Evolutionary conservation across 1,140 invertebrate species (phyloP).

Genomic region (Drosophila subobscura): DNA sequence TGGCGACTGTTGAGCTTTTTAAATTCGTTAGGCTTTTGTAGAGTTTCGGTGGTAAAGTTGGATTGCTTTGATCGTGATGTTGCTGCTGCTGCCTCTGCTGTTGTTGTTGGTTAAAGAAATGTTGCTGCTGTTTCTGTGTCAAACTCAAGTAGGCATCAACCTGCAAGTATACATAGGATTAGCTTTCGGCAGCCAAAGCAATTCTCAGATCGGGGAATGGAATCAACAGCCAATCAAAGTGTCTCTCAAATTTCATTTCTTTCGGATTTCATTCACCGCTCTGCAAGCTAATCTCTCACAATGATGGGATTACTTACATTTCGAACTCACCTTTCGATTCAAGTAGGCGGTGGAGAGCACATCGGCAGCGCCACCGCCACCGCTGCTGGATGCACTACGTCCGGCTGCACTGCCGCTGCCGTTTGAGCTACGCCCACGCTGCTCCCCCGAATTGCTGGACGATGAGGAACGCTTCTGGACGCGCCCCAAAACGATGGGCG

Average conservation of each 20-base stretch:
- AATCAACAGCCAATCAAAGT: constrained; percentile 32
- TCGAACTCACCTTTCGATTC: constrained; percentile 83
- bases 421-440: constrained; percentile 27
- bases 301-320: constrained; percentile 78
- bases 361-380: constrained; percentile 48
- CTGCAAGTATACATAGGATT: constrained; percentile 39
- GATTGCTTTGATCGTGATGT: constrained; percentile 72
- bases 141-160: constrained; percentile 81
- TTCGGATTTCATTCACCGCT: constrained; percentile 47
- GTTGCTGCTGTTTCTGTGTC: constrained; percentile 79
- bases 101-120: constrained; percentile 71
- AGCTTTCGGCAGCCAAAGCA: not conserved
- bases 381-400: constrained; percentile 31
- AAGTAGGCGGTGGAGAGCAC: constrained; percentile 72
- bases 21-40: constrained; percentile 83
- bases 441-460: constrained; percentile 39
- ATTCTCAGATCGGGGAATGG: constrained; percentile 34
- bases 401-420: constrained; percentile 36
- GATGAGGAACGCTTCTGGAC: constrained; percentile 67
- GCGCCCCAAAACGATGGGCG: constrained; percentile 71
- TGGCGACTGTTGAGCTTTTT: constrained; percentile 62
- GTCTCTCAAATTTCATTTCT: constrained; percentile 15
- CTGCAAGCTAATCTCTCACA: constrained; percentile 43
- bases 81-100: constrained; percentile 52
- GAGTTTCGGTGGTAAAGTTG: constrained; percentile 83